phyloP scores from a whole-genome alignment of 2,113 vertebrate species.

The Cyprinodon brontotheroides region DNA sequence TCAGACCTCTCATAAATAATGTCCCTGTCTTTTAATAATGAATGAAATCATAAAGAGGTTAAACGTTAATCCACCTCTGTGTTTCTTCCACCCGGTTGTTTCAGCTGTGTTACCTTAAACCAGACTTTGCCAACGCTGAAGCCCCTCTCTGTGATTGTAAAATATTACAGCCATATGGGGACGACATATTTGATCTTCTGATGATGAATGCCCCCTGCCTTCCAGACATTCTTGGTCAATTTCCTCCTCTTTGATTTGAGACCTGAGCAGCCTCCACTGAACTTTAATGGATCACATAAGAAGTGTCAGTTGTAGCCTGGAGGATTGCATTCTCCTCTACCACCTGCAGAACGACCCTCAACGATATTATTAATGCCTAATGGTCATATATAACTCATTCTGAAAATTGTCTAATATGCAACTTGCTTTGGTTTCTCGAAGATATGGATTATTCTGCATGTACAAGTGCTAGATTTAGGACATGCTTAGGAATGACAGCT shows the following conservation, averaged over 20 bases:
- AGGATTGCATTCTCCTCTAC: slow-evolving; percentile 36
- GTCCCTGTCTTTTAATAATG: slow-evolving; percentile 30
- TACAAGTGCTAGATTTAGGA: background rate
- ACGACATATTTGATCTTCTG: slow-evolving; percentile 66
- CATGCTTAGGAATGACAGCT: slow-evolving; percentile 12
- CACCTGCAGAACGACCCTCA: slow-evolving; percentile 31
- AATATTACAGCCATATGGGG: slow-evolving; percentile 55
- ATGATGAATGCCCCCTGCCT: slow-evolving; percentile 68
- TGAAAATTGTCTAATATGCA: background rate
- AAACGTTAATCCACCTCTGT: slow-evolving; percentile 22
- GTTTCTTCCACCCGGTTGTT: slow-evolving; percentile 33
- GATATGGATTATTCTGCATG: background rate
- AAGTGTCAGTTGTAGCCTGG: slow-evolving; percentile 40
- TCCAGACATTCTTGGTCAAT: slow-evolving; percentile 68
- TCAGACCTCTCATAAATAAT: slow-evolving; percentile 17
- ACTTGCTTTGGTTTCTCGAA: background rate
- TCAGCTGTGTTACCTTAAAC: slow-evolving; percentile 13
- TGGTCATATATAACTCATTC: slow-evolving; percentile 9
- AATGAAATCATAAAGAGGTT: slow-evolving; percentile 27
- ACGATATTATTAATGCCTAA: slow-evolving; percentile 21
- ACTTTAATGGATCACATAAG: slow-evolving; percentile 56
- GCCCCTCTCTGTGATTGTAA: slow-evolving; percentile 46
- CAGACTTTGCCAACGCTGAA: slow-evolving; percentile 42
- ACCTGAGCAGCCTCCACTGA: slow-evolving; percentile 51
- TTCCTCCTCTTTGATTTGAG: slow-evolving; percentile 70